A percentile compares a stretch with the other conserved stretches of the same genome.
These are phyloP conservation scores for Carposina sasakii DNA, from an alignment of 1,140 invertebrate genomes.

Conservation along the genomic window DNA sequence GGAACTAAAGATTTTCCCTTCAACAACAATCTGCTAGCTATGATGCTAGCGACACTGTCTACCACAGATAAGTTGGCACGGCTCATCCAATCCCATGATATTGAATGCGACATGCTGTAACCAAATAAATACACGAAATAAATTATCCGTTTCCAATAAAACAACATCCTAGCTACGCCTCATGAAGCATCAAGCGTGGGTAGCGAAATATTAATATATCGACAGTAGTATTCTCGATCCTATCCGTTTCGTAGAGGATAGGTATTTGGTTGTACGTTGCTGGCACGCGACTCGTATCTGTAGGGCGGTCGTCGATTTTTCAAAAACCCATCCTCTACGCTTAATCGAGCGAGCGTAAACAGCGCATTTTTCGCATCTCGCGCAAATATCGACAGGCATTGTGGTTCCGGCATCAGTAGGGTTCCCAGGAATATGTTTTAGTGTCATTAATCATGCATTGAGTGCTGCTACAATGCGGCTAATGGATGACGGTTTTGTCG, in stretches of 20 bases:
- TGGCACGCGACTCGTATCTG: constrained; percentile 45
- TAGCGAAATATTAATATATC: constrained; percentile 11
- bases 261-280: constrained; percentile 18
- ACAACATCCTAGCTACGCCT: constrained; percentile 46
- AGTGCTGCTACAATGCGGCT: constrained; percentile 43
- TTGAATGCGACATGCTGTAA: constrained; percentile 49
- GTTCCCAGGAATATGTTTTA: constrained; percentile 65
- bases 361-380: constrained; percentile 60
- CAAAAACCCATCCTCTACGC: constrained; percentile 55
- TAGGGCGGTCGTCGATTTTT: constrained; percentile 50
- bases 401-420: constrained; percentile 30
- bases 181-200: constrained; percentile 27
- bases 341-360: constrained; percentile 67
- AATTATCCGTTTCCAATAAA: constrained; percentile 70
- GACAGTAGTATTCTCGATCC: constrained; percentile 21
- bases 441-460: constrained; percentile 64
- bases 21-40: too few relatives aligned
- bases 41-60: too few relatives aligned
- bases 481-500: constrained; percentile 32
- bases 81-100: constrained; percentile 58
- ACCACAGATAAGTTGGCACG: too few relatives aligned
- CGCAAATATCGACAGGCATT: constrained; percentile 59
- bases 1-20: too few relatives aligned
- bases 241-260: constrained; percentile 17
- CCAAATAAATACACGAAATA: constrained; percentile 66